Evolutionary conservation across 92 coral and sea anemone genomes (phyloP), one percentile per base, ranked within the genome.

Genomic region (Desmophyllum pertusum): DNA sequence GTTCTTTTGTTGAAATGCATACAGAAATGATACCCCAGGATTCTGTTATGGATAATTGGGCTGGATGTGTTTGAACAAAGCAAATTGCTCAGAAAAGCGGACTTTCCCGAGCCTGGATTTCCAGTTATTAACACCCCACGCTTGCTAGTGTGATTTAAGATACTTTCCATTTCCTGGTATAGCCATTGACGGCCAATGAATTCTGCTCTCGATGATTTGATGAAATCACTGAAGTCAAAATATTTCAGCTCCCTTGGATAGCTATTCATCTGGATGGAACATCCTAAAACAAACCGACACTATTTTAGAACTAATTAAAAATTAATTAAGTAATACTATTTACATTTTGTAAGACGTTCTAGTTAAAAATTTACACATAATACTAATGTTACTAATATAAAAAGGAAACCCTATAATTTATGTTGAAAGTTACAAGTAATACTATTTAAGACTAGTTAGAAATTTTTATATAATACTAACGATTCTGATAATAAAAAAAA

Each of bases 11-110:
- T 82, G 9, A 89, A 91, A 71, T 88, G 85, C 41, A 87, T 91
- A 43, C 98, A 95, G 45, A 95, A 64, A 55, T 95, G 98, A 81
- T 87, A 93, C 17, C 90, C 98, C 61, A 93, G 87, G 35, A 95
- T 88, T 70, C 88, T 87, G 71, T 76, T 85, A 76, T 95, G 93
- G n/a, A 95, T 85, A 14, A 81, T 33, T 36, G 83, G 85, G 79
- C 95, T 95, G 45, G 98, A 89, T 0, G 81, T 76, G 31, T 83
- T 67, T 0, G 97, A 93, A 75, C 98, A 93, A 75, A 95, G 89
- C n/a, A 95, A 83, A 35, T 93, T 80, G 8, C 93, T 76, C 41
- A 93, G 69, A 27, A 95, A 64, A 46, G 98, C 94, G 1, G 98
- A 87, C 77, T 91, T 91, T 41, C 94, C 94, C 2, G 90, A 81